Conservation (phyloP, 1,140 invertebrate species). For the Cydia pomonella region DNA sequence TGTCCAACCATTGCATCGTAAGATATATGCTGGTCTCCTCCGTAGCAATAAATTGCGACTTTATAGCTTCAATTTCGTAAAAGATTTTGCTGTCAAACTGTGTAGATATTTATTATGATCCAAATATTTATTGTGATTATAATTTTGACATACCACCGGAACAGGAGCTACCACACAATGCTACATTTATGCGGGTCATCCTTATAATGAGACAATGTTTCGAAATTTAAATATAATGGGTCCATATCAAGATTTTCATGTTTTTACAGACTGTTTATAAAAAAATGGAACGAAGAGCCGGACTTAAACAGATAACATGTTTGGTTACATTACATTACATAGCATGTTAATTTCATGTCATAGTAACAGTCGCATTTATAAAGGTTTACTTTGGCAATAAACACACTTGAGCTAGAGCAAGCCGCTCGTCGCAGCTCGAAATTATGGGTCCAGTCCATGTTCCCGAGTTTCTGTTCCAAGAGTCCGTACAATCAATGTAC, state of each 20-base stretch:
- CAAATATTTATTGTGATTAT: conserved; percentile 20
- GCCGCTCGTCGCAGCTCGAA: neutral
- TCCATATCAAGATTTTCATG: neutral
- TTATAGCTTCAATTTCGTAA: conserved; percentile 26
- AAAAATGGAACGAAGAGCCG: too few species aligned
- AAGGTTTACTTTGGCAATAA: neutral
- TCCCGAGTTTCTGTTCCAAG: neutral
- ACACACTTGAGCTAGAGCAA: neutral
- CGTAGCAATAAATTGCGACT: conserved; percentile 6
- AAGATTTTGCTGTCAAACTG: conserved; percentile 10
- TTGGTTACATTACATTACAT: too few species aligned
- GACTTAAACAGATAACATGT: too few species aligned
- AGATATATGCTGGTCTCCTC: conserved; percentile 13
- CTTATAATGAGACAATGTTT: neutral
- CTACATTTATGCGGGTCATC: neutral
- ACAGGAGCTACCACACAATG: neutral
- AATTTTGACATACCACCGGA: neutral
- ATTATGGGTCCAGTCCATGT: neutral
- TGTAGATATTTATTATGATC: conserved; percentile 17
- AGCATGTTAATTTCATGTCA: too few species aligned
- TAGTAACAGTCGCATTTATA: too few species aligned
- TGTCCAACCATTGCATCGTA: conserved; percentile 14
- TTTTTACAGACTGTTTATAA: neutral
- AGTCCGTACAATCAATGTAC: neutral
- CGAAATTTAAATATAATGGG: neutral